Evolutionary conservation across 2,113 vertebrate species (phyloP).

Genomic region (Archocentrus centrarchus): DNA sequence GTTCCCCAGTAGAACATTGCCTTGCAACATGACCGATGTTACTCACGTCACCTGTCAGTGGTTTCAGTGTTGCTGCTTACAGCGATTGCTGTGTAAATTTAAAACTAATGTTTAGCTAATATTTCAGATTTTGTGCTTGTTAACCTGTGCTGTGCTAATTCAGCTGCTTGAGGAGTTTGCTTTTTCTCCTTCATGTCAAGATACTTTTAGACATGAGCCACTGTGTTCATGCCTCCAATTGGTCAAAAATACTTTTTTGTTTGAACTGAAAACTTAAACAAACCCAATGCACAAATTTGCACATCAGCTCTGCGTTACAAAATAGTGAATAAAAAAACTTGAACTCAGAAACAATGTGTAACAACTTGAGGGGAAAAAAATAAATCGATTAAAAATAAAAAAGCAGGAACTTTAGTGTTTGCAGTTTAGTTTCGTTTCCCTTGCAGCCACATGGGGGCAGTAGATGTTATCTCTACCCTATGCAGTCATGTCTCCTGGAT

Average conservation of each 20-base stretch:
- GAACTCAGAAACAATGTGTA: background rate
- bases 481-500: slow-evolving; percentile 2
- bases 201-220: background rate
- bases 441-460: slow-evolving; percentile 47
- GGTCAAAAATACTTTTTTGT: background rate
- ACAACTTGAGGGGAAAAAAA: background rate
- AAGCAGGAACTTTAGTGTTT: background rate
- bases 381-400: background rate
- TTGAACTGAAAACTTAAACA: background rate
- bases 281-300: slow-evolving; percentile 17
- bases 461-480: slow-evolving; percentile 17
- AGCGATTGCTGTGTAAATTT: slow-evolving; percentile 10
- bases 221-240: background rate
- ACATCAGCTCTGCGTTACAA: slow-evolving; percentile 24
- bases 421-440: slow-evolving; percentile 25
- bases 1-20: background rate
- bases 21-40: background rate
- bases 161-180: slow-evolving; percentile 7
- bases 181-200: background rate
- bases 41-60: background rate
- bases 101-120: slow-evolving; percentile 12
- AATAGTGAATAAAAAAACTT: background rate
- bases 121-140: slow-evolving; percentile 19
- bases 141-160: slow-evolving; percentile 39
- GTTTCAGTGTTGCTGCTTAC: background rate